A percentile compares a stretch with the other conserved stretches of the same genome.
phyloP scores from a whole-genome alignment of 2,113 vertebrate genomes.

The Halichoerus grypus region DNA sequence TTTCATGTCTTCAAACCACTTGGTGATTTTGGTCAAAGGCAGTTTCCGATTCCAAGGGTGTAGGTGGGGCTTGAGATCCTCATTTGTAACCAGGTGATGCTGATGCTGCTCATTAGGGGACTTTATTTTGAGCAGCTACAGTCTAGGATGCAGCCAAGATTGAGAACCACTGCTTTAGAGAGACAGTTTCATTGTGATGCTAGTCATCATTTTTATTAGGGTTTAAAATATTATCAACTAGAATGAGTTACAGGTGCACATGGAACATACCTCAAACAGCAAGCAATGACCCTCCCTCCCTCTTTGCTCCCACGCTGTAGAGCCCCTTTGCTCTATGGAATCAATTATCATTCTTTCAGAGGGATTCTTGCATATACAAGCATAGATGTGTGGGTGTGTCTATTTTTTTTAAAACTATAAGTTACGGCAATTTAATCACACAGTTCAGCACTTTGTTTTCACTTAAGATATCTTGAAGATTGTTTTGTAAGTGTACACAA shows the following conservation, averaged over 20 bases:
- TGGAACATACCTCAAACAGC: background rate
- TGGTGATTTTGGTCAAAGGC: background rate
- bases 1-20: background rate
- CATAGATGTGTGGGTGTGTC: rapidly evolving
- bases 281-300: background rate
- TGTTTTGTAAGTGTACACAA: background rate
- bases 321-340: background rate
- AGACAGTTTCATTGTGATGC: background rate
- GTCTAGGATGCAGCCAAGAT: background rate
- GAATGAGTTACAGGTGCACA: background rate
- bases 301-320: background rate
- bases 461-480: background rate
- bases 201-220: background rate
- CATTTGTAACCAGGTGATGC: background rate
- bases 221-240: background rate
- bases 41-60: background rate
- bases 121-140: background rate
- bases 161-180: background rate
- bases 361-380: background rate
- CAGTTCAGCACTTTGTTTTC: background rate
- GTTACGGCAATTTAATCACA: background rate
- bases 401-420: background rate
- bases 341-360: background rate
- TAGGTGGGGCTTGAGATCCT: background rate
- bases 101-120: rapidly evolving